Evolutionary conservation across 2,888 invertebrate genomes (phyloP).

Genomic region (Pycnomerus fuliginosus): DNA sequence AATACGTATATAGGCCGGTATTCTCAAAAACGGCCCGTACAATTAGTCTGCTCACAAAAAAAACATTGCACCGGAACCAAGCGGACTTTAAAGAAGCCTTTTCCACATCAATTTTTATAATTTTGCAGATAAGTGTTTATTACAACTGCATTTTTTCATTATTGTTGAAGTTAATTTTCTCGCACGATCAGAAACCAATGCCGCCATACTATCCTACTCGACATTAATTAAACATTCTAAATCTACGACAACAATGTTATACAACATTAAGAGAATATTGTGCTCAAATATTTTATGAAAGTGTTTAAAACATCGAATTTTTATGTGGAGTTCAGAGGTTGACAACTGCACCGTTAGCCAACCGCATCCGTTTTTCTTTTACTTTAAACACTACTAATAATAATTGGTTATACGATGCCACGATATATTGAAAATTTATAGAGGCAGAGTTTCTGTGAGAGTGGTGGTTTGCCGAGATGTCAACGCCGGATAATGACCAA

Average conservation of each 20-base stretch:
- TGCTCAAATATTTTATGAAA: conserved; percentile 32
- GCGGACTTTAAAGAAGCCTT: background rate
- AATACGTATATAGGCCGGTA: conserved; percentile 35
- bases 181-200: conserved; percentile 21
- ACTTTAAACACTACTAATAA: conserved; percentile 24
- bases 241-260: conserved; percentile 30
- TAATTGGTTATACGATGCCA: conserved; percentile 10
- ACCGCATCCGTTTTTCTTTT: conserved; percentile 29
- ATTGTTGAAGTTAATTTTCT: too few relatives aligned
- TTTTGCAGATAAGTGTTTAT: background rate
- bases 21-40: conserved; percentile 26
- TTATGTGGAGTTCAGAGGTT: conserved; percentile 28
- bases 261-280: conserved; percentile 31
- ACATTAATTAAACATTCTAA: conserved; percentile 29
- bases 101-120: background rate
- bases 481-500: conserved; percentile 33
- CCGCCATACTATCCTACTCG: conserved; percentile 29
- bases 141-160: too few relatives aligned
- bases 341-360: conserved; percentile 39
- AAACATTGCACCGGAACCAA: conserved; percentile 1
- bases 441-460: conserved; percentile 8
- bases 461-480: conserved; percentile 25
- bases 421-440: conserved; percentile 24
- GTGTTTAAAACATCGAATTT: conserved; percentile 31
- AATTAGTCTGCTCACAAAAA: conserved; percentile 27